Percentiles rank a stretch among this genome's conserved stretches.
Conservation (phyloP, 2,113 vertebrate species). For the Antigone vipio region DNA sequence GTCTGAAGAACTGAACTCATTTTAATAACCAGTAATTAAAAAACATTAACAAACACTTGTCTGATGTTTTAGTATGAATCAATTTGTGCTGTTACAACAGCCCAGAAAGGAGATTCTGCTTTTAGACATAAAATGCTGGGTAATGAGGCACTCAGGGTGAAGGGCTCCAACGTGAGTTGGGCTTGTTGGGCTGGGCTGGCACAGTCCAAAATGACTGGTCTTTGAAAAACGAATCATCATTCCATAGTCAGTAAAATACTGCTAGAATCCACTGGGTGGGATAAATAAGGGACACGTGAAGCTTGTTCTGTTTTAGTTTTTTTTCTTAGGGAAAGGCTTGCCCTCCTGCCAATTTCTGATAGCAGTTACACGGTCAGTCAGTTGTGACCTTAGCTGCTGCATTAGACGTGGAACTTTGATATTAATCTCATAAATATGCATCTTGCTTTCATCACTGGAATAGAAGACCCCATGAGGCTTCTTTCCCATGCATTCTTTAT, state of each 20-base stretch:
- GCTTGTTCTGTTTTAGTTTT: not conserved
- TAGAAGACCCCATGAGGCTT: not conserved
- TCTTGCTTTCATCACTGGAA: not conserved
- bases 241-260: not conserved
- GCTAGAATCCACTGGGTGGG: not conserved
- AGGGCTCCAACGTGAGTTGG: not conserved
- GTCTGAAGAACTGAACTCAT: not conserved
- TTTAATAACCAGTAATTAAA: not conserved
- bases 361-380: not conserved
- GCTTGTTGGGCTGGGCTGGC: not conserved
- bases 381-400: not conserved
- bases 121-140: not conserved
- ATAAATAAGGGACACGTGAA: not conserved
- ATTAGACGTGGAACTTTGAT: not conserved
- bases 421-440: not conserved
- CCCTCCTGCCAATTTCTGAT: not conserved
- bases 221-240: not conserved
- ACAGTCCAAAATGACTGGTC: not conserved
- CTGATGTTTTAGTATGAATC: not conserved
- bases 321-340: not conserved
- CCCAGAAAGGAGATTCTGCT: not conserved
- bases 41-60: not conserved
- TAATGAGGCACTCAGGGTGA: not conserved
- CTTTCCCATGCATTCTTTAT: not conserved
- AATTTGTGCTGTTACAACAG: not conserved